Evolutionary conservation across 2,797 vertebrate genomes (phyloP).

Genomic region (Apodemus agrarius): DNA sequence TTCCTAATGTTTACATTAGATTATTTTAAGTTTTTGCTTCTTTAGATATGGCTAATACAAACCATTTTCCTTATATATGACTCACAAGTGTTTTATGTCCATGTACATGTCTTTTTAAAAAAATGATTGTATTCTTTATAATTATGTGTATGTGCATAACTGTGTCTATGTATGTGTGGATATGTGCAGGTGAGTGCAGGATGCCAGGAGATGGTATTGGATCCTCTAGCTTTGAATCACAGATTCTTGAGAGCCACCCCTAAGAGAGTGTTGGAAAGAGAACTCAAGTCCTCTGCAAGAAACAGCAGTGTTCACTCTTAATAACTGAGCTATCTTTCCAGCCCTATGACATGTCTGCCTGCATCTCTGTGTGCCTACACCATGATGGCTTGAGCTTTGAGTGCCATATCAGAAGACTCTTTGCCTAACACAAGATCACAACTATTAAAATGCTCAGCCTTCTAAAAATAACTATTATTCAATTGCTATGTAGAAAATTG

Average conservation of each 20-base stretch:
- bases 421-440: constrained; percentile 55
- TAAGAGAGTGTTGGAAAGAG: neutral
- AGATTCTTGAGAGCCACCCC: neutral
- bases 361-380: neutral
- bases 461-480: constrained; percentile 45
- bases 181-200: neutral
- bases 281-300: neutral
- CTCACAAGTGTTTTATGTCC: constrained; percentile 49
- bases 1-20: neutral
- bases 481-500: constrained; percentile 63
- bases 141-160: neutral
- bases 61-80: constrained; percentile 23
- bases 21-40: neutral
- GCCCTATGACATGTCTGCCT: neutral
- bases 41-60: constrained; percentile 42
- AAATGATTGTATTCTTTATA: neutral
- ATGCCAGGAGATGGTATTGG: neutral
- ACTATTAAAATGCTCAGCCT: constrained; percentile 52
- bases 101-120: neutral
- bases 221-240: neutral
- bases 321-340: neutral
- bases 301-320: neutral
- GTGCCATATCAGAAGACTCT: neutral
- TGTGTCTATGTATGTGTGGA: neutral
- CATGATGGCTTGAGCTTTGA: constrained; percentile 4